phyloP scores from a whole-genome alignment of 1,140 invertebrate species.

The Panulirus ornatus region DNA sequence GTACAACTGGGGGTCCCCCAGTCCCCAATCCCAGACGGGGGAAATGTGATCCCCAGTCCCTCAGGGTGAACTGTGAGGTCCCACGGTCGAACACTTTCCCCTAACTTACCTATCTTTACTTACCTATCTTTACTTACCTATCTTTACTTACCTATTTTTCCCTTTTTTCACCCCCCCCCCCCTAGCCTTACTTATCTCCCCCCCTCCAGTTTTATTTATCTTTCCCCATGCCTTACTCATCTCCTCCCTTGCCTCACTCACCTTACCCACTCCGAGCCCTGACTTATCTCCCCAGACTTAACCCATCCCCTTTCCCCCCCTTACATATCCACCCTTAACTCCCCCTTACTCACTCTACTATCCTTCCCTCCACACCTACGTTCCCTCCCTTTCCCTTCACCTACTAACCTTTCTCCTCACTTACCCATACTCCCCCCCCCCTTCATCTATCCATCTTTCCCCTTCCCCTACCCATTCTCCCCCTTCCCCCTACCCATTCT shows the following conservation, averaged over 20 bases:
- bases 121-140: not conserved
- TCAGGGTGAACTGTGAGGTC: too few species aligned
- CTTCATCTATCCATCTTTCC: not conserved
- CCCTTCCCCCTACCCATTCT: too few species aligned
- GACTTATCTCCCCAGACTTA: not conserved
- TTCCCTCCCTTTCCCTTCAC: not conserved
- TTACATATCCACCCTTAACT: not conserved
- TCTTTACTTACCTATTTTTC: not conserved
- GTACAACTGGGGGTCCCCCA: too few species aligned
- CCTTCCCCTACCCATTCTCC: not conserved
- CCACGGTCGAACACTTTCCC: not conserved
- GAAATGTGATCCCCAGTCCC: not conserved
- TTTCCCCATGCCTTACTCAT: not conserved
- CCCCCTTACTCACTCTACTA: too few species aligned
- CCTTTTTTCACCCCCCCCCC: not conserved
- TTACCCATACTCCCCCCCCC: too few species aligned
- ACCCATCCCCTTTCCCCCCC: not conserved
- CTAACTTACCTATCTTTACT: not conserved
- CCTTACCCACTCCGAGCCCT: too few species aligned
- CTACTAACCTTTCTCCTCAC: not conserved
- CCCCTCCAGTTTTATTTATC: not conserved
- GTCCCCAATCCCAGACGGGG: too few species aligned
- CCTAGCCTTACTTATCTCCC: not conserved
- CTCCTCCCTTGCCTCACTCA: not conserved
- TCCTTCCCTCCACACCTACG: not conserved